phyloP scores from a whole-genome alignment of 2,888 invertebrate genomes.

The Eutolmus rufibarbis region DNA sequence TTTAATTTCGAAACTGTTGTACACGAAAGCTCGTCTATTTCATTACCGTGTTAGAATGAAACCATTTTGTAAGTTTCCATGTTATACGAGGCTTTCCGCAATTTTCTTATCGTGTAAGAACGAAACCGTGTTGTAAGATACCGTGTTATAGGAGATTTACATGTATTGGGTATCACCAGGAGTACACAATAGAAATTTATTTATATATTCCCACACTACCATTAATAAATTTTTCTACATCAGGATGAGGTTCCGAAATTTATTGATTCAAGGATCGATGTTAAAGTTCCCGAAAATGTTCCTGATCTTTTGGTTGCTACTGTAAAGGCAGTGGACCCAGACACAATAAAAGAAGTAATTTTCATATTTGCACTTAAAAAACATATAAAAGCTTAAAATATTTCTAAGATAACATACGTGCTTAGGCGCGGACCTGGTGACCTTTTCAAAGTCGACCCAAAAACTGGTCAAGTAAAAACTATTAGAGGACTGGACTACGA shows the following conservation, averaged over 20 bases:
- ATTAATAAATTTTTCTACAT: background rate
- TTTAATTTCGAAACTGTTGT: too few relatives aligned
- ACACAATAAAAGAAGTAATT: constrained; percentile 75
- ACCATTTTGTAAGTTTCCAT: too few relatives aligned
- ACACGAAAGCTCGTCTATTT: too few relatives aligned
- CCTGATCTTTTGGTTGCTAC: constrained; percentile 79
- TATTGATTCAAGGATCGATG: constrained; percentile 74
- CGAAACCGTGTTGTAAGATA: too few relatives aligned
- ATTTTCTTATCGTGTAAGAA: too few relatives aligned
- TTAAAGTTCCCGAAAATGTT: constrained; percentile 84
- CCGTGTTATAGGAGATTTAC: too few relatives aligned
- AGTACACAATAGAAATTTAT: too few relatives aligned
- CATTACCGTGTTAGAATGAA: too few relatives aligned
- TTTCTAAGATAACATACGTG: constrained; percentile 70
- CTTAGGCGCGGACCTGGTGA: constrained; percentile 83
- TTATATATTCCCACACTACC: background rate
- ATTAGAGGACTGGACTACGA: constrained; percentile 81
- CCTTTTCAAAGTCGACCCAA: constrained; percentile 82
- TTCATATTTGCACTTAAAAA: background rate
- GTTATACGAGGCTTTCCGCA: too few relatives aligned
- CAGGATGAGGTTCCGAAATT: constrained; percentile 83
- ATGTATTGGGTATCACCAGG: too few relatives aligned
- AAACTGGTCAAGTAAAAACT: constrained; percentile 80
- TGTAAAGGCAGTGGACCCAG: constrained; percentile 86
- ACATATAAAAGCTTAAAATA: background rate